Conservation (phyloP, 1,140 invertebrate species). For the Hyles euphorbiae region DNA sequence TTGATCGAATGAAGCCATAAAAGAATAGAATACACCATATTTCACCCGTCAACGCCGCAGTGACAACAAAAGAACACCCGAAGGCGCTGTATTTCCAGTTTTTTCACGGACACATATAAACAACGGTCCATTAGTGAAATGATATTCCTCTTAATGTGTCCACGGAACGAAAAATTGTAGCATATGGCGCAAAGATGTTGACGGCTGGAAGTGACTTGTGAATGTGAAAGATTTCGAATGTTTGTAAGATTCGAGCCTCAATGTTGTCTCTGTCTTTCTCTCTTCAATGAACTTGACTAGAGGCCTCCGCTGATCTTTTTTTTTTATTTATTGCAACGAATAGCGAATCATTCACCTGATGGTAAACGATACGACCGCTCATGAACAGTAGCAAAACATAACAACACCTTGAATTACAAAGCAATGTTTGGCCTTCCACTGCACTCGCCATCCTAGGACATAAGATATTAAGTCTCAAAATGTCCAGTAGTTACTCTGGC, state of each 20-base stretch:
- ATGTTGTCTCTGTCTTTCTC: too few species aligned
- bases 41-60: conserved; percentile 13
- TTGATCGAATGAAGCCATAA: neutral
- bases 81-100: conserved; percentile 10
- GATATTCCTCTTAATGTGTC: conserved; percentile 37
- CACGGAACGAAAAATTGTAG: conserved; percentile 26
- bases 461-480: too few species aligned
- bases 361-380: too few species aligned
- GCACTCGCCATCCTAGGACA: too few species aligned
- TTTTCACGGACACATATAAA: conserved; percentile 26
- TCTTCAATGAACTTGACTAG: too few species aligned
- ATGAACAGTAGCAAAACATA: too few species aligned
- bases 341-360: too few species aligned
- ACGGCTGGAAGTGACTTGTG: conserved; percentile 10
- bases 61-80: conserved; percentile 12
- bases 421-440: too few species aligned
- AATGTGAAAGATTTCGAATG: neutral
- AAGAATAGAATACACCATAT: conserved; percentile 14
- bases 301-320: too few species aligned
- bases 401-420: too few species aligned
- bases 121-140: conserved; percentile 36
- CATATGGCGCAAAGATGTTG: conserved; percentile 14
- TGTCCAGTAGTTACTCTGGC: too few species aligned
- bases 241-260: neutral
- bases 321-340: too few species aligned